Conservation (phyloP, 1,140 invertebrate species). For the Euura lappo region DNA sequence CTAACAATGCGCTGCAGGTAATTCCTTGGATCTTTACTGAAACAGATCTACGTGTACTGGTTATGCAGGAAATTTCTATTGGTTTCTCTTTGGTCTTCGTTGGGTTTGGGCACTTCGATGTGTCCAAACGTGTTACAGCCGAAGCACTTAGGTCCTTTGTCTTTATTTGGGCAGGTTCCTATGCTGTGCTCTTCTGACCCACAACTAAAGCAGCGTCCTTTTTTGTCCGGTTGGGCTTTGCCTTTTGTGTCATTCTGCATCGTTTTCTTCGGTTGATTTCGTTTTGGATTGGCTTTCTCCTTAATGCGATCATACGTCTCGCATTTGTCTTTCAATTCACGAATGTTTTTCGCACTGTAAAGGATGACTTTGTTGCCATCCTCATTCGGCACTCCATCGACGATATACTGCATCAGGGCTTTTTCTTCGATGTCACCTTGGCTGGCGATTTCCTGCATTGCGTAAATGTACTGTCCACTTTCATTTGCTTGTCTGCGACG, state of each 20-base stretch:
- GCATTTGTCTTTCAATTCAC: conserved; percentile 40
- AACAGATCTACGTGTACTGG: too few species aligned
- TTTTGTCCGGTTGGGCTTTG: neutral
- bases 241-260: too few species aligned
- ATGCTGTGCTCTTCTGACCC: conserved; percentile 24
- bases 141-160: conserved; percentile 36
- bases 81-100: too few species aligned
- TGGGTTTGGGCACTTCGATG: neutral
- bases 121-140: conserved; percentile 29
- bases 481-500: conserved; percentile 33
- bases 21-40: neutral
- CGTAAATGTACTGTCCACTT: conserved; percentile 28
- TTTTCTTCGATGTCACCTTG: conserved; percentile 39
- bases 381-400: conserved; percentile 47
- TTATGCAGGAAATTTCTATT: too few species aligned
- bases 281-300: conserved; percentile 19
- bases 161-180: conserved; percentile 12
- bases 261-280: neutral
- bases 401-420: conserved; percentile 45
- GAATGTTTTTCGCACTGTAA: conserved; percentile 37
- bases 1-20: too few species aligned
- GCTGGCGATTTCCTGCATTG: conserved; percentile 36
- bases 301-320: conserved; percentile 31
- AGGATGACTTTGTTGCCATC: conserved; percentile 42
- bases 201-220: conserved; percentile 30